Base-by-base conservation (phyloP, 1,140 invertebrate genomes). In the Dendroctonus valens region DNA sequence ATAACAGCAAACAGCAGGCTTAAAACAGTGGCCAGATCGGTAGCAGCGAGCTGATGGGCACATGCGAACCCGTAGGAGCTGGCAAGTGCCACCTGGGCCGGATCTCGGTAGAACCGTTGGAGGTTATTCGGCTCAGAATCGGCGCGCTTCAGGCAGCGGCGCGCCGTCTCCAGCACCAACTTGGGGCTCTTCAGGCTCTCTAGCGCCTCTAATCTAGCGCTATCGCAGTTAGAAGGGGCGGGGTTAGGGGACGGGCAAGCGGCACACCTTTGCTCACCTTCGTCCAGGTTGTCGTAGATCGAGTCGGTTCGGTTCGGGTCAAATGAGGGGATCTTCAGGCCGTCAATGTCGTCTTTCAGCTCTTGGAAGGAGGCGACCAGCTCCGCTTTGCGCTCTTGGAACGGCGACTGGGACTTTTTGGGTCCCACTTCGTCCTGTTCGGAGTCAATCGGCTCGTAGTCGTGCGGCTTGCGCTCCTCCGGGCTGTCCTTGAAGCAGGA, bases 1-100 rank as follows among this genome's bases (percentile, higher is more conserved):
- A 88, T 82, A 72, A 88, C 81, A 75, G 86, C 86, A 77, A 89
- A 83, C 70, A 89, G 76, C 74, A 89, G 82, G 77, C 87, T 84
- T 73, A 88, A 81, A 73, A 87, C 77, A 73, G 86, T 84, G 76
- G 87, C 80, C 78, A 86, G 82, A 81, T 89, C 87, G 77, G 85
- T 74, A 63, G 83, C 83, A 72, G 82, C 82, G 76, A 87, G 76
- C 77, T 86, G 84, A 75, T 85, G 82, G 66, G 83, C 81, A 78
- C 83, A 83, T 82, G 84, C 84, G 81, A 87, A 74, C 69, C 84
- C 83, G 78, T 85, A 87, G 69, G 84, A 83, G 77, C 84, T 85
- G 83, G 84, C 84, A 80, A 86, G 79, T 78, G 85, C 82, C 79
- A 85, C 74, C 70, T 80, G 81, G 76, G 81, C 79, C 67, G 82